A percentile compares a stretch with the other conserved stretches of the same genome.
These are phyloP conservation scores for Hucho hucho DNA, from an alignment of 2,113 vertebrate species.

Conservation along the genomic window DNA sequence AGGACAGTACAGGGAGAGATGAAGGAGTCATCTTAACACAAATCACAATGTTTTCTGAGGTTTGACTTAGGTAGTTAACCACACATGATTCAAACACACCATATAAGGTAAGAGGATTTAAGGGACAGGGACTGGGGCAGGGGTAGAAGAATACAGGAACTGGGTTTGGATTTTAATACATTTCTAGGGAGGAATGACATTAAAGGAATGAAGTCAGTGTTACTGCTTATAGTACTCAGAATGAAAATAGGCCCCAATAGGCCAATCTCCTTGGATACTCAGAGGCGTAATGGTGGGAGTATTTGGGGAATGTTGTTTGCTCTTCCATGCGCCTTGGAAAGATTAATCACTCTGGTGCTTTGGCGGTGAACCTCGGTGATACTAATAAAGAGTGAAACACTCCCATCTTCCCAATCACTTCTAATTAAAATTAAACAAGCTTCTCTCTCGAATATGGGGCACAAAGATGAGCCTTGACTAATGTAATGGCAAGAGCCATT, in stretches of 20 bases:
- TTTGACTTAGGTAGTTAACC: not conserved
- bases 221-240: constrained; percentile 78
- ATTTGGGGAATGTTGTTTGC: constrained; percentile 13
- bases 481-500: constrained; percentile 1
- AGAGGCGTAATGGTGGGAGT: not conserved
- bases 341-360: constrained; percentile 11
- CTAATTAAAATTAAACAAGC: constrained; percentile 22
- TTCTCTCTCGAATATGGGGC: not conserved
- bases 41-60: not conserved
- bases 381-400: constrained; percentile 13
- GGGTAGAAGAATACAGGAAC: not conserved
- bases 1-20: not conserved
- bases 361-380: constrained; percentile 15
- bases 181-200: constrained; percentile 10
- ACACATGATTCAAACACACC: constrained; percentile 2
- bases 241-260: not conserved
- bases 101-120: not conserved
- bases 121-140: not conserved
- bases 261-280: not conserved
- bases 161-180: constrained; percentile 11
- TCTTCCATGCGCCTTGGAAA: not conserved
- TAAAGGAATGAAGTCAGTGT: constrained; percentile 76
- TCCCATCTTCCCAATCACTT: constrained; percentile 4
- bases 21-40: not conserved
- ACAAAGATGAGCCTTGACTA: constrained; percentile 16